Base-by-base conservation (phyloP, 2,888 invertebrate genomes). In the Oscheius myriophilus region DNA sequence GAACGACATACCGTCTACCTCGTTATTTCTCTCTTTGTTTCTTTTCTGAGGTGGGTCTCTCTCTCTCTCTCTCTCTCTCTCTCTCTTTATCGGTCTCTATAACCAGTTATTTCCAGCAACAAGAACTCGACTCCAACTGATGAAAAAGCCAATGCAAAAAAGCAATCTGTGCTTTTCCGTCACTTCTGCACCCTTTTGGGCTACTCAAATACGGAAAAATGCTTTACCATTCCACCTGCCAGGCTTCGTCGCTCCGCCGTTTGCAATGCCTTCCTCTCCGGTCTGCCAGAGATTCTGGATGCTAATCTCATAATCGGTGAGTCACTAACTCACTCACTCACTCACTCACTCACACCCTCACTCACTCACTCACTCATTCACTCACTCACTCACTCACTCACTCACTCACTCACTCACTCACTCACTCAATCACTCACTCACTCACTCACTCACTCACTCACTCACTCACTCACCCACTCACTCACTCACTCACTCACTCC, bases 1-100 rank as follows among this genome's bases (percentile, higher is more conserved):
- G 97, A 98, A 86, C 91, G 93, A 78, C 96, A 97, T 61, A 96
- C 97, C 0, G 93, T 95, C 82, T 96, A 96, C 87, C 89, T 96
- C 33, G 89, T 97, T 45, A 93, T 96, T 14, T 94, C 95, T 83
- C 90, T 98, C n/a, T 90, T 98, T 16, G 95, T 97, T 93, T 96
- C 89, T 82, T 86, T 85, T 70, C 74, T 86, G 33, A 75, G 74
- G 71, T 71, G 21, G 39, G 25, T 52, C n/a, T 55, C 25, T 14
- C 26, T n/a, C n/a, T n/a, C 33, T 33, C 33, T 33, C 33, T 6
- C 33, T 33, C 33, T 33, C 33, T 33, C 33, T 33, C 33, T 33
- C 9, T 6, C 33, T 33, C 18, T 39, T 57, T 57, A 18, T 42
- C 41, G n/a, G 12, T 23, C 25, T 63, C 51, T 63, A 41, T n/a